Base-by-base conservation (phyloP, 2,888 invertebrate species). In the Anagyrus pseudococci region DNA sequence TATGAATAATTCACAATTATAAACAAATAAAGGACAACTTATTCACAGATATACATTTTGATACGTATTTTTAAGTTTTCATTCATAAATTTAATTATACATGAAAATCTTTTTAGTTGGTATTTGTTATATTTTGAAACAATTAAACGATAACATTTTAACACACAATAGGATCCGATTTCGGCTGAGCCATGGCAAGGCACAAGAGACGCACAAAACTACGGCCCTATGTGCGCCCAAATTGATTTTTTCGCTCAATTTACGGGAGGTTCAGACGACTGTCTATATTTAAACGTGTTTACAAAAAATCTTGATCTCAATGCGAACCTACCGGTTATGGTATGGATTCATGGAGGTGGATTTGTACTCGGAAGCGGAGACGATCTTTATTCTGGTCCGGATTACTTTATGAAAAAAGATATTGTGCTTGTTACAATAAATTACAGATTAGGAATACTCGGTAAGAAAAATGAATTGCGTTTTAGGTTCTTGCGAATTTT, bases 101-200 rank as follows among this genome's bases (percentile, higher is more conserved):
- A n/a, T n/a, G n/a, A n/a, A n/a, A n/a, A n/a, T n/a, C n/a, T n/a
- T n/a, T n/a, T n/a, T n/a, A n/a, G n/a, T n/a, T n/a, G n/a, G n/a
- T n/a, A n/a, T n/a, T n/a, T n/a, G n/a, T n/a, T n/a, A n/a, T n/a
- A n/a, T n/a, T n/a, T n/a, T n/a, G n/a, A n/a, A n/a, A n/a, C n/a
- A n/a, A n/a, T n/a, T n/a, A n/a, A n/a, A n/a, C n/a, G n/a, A n/a
- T n/a, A n/a, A n/a, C n/a, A n/a, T n/a, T n/a, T n/a, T n/a, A n/a
- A n/a, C n/a, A n/a, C n/a, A n/a, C n/a, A n/a, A 50, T 46, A 79
- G 73, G 82, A 84, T 10, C 84, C 85, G 0, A 72, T 73, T 41
- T 77, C 83, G 3, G 75, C 75, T 0, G 73, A 74, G 19, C 70
- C 80, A 26, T 85, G 85, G 85, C 69, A 69, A 0, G 77, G 74